These are phyloP conservation scores for Dysidea cf. avara DNA, from an alignment of 37 sponge, comb jelly and placozoan species.

Conservation along the genomic window DNA sequence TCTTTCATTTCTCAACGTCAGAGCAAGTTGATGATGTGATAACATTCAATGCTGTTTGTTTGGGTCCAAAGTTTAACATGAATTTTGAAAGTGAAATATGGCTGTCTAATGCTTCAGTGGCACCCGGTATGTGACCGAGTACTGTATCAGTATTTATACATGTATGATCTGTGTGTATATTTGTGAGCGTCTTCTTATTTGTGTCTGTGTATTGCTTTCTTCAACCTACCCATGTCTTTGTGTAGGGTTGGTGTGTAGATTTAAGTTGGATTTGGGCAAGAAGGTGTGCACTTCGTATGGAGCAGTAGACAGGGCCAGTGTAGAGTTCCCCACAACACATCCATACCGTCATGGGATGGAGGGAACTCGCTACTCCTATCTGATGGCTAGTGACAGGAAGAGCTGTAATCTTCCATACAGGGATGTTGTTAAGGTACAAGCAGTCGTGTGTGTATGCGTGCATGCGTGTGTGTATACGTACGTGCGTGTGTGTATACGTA, in stretches of 20 bases:
- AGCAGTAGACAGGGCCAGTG: slow-evolving; percentile 64
- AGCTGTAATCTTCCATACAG: slow-evolving; percentile 79
- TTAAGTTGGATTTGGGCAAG: slow-evolving; percentile 46
- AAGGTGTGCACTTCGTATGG: slow-evolving; percentile 29
- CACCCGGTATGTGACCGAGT: slow-evolving; percentile 80
- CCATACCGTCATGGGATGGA: slow-evolving; percentile 75
- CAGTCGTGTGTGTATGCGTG: not conserved
- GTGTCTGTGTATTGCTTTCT: too few relatives aligned
- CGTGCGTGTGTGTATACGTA: not conserved
- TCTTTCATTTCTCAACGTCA: slow-evolving; percentile 74
- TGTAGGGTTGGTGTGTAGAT: slow-evolving; percentile 26
- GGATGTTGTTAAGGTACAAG: slow-evolving; percentile 86
- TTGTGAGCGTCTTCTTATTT: too few relatives aligned
- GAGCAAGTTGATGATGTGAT: slow-evolving; percentile 56
- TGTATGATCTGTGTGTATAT: too few relatives aligned
- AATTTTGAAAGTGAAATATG: slow-evolving; percentile 42
- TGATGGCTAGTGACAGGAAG: slow-evolving; percentile 89
- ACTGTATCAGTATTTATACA: not conserved
- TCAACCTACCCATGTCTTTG: too few relatives aligned
- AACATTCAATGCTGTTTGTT: slow-evolving; percentile 73
- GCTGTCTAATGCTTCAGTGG: slow-evolving; percentile 62
- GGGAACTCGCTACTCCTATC: slow-evolving; percentile 67
- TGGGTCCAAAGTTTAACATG: slow-evolving; percentile 81
- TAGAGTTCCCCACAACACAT: slow-evolving; percentile 78
- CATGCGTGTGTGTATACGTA: too few relatives aligned